Evolutionary conservation across 1,140 invertebrate genomes (phyloP), one percentile per base, ranked within the genome.

Genomic region (Magallana gigas): DNA sequence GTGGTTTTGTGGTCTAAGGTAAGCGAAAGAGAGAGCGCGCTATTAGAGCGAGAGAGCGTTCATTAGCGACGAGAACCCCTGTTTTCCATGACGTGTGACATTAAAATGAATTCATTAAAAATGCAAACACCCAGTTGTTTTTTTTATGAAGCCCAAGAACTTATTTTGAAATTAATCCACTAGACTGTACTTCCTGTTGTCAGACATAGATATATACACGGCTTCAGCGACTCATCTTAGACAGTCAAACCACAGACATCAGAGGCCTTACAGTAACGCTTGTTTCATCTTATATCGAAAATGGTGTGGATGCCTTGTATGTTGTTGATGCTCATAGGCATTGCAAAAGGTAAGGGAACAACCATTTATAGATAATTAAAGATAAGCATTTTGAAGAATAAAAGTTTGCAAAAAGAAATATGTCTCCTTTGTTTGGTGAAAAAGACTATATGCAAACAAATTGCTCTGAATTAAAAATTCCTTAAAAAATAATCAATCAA

Each of bases 51-150:
- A 64, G 60, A 76, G 23, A 48, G 36, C 36, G 36, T 48, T 48
- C 23, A 29, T 18, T 29, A 76, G 14, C 23, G 8, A 36, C 14
- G 8, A 23, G 23, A 29, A 76, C 29, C 68, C 68, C 36, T 76
- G 68, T 76, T 48, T 18, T 29, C 3, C 29, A 12, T 76, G 23
- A 76, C 23, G 18, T 76, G 36, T 76, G 12, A 12, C 68, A 11
- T 76, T 12, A 36, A 48, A 29, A 36, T 29, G 68, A 76, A 76
- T 76, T 76, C 23, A 76, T 76, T 76, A 76, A 76, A 62, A 76
- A 76, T 76, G 68, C 23, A 29, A 29, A 76, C 68, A 76, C 29
- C 36, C 36, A 29, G 36, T 48, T 48, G 36, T 48, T 76, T 76
- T 76, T 76, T 76, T 76, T 18, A 76, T 76, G 18, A 76, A 76